Evolutionary conservation across 2,113 vertebrate genomes (phyloP).

Genomic region (Rhynchomys soricoides): DNA sequence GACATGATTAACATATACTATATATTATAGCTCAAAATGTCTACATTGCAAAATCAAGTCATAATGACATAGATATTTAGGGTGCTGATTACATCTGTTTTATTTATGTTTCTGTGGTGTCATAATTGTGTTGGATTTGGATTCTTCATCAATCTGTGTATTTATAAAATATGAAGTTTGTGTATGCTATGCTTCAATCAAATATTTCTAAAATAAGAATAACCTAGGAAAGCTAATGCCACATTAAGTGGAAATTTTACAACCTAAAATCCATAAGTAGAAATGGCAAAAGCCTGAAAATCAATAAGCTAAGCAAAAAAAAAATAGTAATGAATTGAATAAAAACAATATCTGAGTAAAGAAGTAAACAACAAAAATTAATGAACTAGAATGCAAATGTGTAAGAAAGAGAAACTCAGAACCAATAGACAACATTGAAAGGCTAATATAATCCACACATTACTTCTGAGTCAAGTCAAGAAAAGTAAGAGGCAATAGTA

Average conservation of each 20-base stretch:
- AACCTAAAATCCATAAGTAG: neutral
- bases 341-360: conserved; percentile 2
- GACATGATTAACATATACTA: neutral
- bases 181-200: neutral
- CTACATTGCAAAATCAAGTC: neutral
- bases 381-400: conserved; percentile 33
- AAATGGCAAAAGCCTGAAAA: conserved; percentile 28
- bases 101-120: neutral
- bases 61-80: neutral
- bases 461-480: neutral
- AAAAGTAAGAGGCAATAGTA: conserved; percentile 13
- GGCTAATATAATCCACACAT: conserved; percentile 15
- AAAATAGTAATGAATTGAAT: neutral
- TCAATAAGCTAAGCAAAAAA: neutral
- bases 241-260: neutral
- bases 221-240: neutral
- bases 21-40: neutral
- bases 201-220: neutral
- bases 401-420: conserved; percentile 29
- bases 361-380: conserved; percentile 22
- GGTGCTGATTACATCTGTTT: neutral
- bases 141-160: neutral
- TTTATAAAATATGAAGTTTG: conserved; percentile 14
- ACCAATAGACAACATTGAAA: conserved; percentile 18
- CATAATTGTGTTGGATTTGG: neutral